Conservation (phyloP, 2,113 vertebrate species). For the Misgurnus anguillicaudatus region DNA sequence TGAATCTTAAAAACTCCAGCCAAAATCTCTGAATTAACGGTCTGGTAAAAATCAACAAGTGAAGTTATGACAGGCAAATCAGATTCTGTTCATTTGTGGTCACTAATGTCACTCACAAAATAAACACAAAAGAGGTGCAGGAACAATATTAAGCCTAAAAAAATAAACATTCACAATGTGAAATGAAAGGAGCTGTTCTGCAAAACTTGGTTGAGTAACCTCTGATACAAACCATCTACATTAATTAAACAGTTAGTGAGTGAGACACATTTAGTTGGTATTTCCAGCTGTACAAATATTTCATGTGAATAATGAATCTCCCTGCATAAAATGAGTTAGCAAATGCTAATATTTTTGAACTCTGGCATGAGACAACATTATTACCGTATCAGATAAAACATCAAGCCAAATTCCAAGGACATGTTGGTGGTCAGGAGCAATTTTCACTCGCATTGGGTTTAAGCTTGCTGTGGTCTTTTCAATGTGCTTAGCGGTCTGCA, state of each 20-base stretch:
- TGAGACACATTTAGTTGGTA: neutral
- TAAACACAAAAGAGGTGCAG: neutral
- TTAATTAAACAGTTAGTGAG: neutral
- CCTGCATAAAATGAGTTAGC: neutral
- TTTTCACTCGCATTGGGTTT: constrained; percentile 1
- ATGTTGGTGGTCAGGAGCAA: neutral
- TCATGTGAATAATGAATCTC: neutral
- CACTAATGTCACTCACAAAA: neutral
- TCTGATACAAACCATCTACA: neutral
- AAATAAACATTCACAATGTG: neutral
- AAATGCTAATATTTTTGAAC: neutral
- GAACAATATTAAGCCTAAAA: neutral
- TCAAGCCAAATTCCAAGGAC: neutral
- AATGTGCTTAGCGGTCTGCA: neutral
- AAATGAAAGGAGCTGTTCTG: neutral
- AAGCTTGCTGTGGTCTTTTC: neutral
- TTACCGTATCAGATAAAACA: too few relatives aligned
- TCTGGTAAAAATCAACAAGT: too few relatives aligned
- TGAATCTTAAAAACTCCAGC: too few relatives aligned
- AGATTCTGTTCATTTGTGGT: neutral
- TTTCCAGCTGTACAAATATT: neutral
- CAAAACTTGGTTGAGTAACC: neutral
- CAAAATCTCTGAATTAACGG: too few relatives aligned
- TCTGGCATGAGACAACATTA: neutral
- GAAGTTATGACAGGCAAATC: too few relatives aligned